phyloP scores from a whole-genome alignment of 2,113 vertebrate species.

The Proteles cristata region DNA sequence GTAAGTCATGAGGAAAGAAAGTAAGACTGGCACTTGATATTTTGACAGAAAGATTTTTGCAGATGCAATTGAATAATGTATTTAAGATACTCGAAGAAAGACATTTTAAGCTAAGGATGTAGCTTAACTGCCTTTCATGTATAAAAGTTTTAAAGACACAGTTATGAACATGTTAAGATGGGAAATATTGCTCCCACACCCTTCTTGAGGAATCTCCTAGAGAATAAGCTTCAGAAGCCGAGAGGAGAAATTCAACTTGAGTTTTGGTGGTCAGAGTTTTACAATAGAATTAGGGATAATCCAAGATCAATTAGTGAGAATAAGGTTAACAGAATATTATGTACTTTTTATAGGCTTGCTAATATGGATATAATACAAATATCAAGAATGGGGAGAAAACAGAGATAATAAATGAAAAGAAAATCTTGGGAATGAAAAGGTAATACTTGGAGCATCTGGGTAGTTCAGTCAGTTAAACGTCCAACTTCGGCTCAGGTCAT shows the following conservation, averaged over 20 bases:
- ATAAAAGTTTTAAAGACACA: background rate
- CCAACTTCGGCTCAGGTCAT: too few species aligned
- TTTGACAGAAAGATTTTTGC: background rate
- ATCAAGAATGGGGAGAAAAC: background rate
- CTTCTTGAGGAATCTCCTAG: background rate
- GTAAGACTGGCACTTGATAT: background rate
- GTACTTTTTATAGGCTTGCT: background rate
- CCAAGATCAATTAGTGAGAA: background rate
- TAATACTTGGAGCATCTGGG: background rate
- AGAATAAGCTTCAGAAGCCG: background rate
- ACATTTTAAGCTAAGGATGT: background rate
- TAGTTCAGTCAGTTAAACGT: too few species aligned
- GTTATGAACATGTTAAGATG: background rate
- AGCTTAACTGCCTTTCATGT: background rate
- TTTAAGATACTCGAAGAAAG: background rate
- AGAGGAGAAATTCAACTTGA: background rate
- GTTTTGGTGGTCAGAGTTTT: background rate
- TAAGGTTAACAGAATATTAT: background rate
- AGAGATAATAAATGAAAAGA: background rate
- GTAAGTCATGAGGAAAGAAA: background rate
- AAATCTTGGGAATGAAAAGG: background rate
- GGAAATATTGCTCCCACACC: background rate
- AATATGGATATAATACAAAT: background rate
- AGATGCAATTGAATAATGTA: background rate
- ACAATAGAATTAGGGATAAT: background rate